Evolutionary conservation across 2,888 invertebrate genomes (phyloP), one percentile per base, ranked within the genome.

Genomic region (Eutolmus rufibarbis): DNA sequence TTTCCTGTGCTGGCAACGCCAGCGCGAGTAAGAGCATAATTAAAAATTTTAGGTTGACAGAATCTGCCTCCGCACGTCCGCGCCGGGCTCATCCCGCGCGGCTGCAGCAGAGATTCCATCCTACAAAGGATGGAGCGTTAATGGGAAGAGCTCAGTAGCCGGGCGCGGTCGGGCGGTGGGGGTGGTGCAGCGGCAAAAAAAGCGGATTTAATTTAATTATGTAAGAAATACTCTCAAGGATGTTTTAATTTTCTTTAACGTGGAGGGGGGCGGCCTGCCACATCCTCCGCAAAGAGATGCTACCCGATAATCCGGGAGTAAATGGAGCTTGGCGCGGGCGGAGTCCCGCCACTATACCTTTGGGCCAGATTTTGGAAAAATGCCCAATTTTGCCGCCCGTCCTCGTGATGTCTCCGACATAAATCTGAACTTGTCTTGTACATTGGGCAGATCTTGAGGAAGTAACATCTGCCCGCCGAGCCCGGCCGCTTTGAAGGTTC

Each of bases 361-460:
- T 28, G 43, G 2, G 56, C 34, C 81, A 23, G 14, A 28, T 81
- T 46, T 81, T 81, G 81, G 81, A 81, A 81, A 81, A 81, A 81
- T 81, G 81, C 81, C 81, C 81, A 81, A n/a, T 81, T 79, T 56
- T 2, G 37, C 8, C 12, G 16, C 46, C 14, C 81, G 51, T 81
- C 19, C 56, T 81, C 31, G 51, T 56, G 81, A 81, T 56, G 81
- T 81, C 81, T 81, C 81, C 81, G 34, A 81, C 51, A 56, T 81
- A 81, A 81, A 81, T 81, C 81, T 56, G 34, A 81, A 81, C 51
- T 81, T 81, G 81, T 81, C 81, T 81, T 81, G 81, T 81, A 81
- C 81, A 51, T 81, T 81, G 81, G 81, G 31, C 81, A 81, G 81
- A 51, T 81, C 76, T 56, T 79, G 14, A 56, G 81, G 34, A 81